Evolutionary conservation across 2,888 invertebrate species (phyloP).

Genomic region (Nomada ferruginata): DNA sequence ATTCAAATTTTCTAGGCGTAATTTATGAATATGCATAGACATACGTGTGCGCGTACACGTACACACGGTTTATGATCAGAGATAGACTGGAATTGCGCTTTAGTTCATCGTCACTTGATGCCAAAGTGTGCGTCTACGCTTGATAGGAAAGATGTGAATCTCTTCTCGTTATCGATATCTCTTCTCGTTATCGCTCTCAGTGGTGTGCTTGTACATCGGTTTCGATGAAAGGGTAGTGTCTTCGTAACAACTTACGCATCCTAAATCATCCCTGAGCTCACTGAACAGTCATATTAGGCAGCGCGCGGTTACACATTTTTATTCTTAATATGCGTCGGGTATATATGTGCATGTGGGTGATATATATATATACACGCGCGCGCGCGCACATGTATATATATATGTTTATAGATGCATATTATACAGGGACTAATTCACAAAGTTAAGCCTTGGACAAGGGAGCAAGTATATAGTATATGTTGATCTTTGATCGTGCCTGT

Average conservation of each 20-base stretch:
- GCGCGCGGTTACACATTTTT: constrained; percentile 65
- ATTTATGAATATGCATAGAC: constrained; percentile 20
- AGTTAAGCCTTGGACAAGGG: constrained; percentile 82
- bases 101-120: no score
- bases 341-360: no score
- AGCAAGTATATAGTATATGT: constrained; percentile 73
- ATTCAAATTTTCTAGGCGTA: constrained; percentile 51
- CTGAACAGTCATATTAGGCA: constrained; percentile 72
- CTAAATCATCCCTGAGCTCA: constrained; percentile 29
- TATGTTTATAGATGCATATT: constrained; percentile 29
- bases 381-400: no score
- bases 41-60: constrained; percentile 1
- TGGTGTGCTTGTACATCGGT: no score
- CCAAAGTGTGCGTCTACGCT: no score
- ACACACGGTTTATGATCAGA: background rate
- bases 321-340: constrained; percentile 36
- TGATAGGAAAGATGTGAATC: no score
- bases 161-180: constrained; percentile 8
- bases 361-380: no score
- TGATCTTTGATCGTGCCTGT: constrained; percentile 67
- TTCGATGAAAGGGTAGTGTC: constrained; percentile 33
- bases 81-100: background rate
- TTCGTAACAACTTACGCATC: constrained; percentile 25
- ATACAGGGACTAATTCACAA: constrained; percentile 80
- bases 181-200: constrained; percentile 3